Evolutionary conservation across 2,797 vertebrate genomes (phyloP).

Genomic region (Fratercula arctica): DNA sequence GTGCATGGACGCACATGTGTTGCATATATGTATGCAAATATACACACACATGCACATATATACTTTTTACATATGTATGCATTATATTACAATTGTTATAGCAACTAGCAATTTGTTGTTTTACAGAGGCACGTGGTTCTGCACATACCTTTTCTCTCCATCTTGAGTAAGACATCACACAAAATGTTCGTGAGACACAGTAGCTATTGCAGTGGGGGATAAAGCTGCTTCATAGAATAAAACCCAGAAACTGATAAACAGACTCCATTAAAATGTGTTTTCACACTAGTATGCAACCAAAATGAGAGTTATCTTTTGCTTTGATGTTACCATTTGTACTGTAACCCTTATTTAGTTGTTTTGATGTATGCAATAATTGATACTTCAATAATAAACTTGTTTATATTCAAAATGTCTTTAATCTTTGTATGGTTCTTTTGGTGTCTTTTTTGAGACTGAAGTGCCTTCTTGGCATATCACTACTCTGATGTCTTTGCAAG

Average conservation of each 20-base stretch:
- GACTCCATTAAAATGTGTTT: constrained; percentile 16
- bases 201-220: not conserved
- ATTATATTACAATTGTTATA: not conserved
- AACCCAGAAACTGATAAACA: constrained; percentile 11
- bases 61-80: not conserved
- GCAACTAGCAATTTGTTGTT: not conserved
- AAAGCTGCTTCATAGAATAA: constrained; percentile 1
- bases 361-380: constrained; percentile 42
- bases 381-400: constrained; percentile 52
- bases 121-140: not conserved
- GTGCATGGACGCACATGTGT: accelerated
- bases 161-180: constrained; percentile 10
- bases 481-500: constrained; percentile 14
- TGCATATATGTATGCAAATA: not conserved
- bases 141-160: not conserved
- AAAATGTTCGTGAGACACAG: not conserved
- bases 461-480: not conserved
- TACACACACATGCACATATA: not conserved
- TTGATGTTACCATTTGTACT: constrained; percentile 36
- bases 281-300: not conserved
- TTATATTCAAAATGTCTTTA: constrained; percentile 57
- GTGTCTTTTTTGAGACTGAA: constrained; percentile 33
- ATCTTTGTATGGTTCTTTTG: not conserved
- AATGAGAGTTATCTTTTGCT: constrained; percentile 9
- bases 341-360: constrained; percentile 19